A percentile compares a stretch with the other conserved stretches of the same genome.
Conservation (phyloP, 2,113 vertebrate species). For the Xenopus laevis region DNA sequence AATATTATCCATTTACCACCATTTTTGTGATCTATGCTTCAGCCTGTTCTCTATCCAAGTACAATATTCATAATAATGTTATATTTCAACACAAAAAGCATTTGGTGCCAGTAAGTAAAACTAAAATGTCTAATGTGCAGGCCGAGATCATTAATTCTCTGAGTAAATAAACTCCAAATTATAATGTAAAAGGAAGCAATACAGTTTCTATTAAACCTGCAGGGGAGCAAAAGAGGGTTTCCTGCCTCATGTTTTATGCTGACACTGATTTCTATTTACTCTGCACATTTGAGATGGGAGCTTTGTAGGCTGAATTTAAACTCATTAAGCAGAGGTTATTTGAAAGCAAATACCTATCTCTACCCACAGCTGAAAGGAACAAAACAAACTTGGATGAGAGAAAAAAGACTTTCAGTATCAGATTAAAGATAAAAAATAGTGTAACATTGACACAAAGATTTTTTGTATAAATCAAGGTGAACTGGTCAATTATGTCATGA, state of each 20-base stretch:
- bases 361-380: not conserved
- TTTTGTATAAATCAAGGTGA: not conserved
- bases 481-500: not conserved
- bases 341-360: slow-evolving; percentile 24
- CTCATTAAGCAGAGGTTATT: slow-evolving; percentile 30
- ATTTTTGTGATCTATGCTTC: too few species aligned
- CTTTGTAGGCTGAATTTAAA: slow-evolving; percentile 17
- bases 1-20: too few species aligned
- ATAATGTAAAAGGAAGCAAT: too few species aligned
- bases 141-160: too few species aligned
- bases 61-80: too few species aligned
- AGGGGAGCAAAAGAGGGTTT: slow-evolving; percentile 5
- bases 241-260: slow-evolving; percentile 10
- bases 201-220: too few species aligned
- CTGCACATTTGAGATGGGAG: not conserved
- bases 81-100: too few species aligned
- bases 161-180: too few species aligned
- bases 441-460: slow-evolving; percentile 18
- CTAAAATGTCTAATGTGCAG: too few species aligned
- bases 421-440: slow-evolving; percentile 9
- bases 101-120: too few species aligned
- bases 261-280: slow-evolving; percentile 1
- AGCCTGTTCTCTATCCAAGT: too few species aligned
- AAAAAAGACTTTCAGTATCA: not conserved
- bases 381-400: slow-evolving; percentile 13